Evolutionary conservation across 1,140 invertebrate genomes (phyloP).

Genomic region (Rhagoletis pomonella): DNA sequence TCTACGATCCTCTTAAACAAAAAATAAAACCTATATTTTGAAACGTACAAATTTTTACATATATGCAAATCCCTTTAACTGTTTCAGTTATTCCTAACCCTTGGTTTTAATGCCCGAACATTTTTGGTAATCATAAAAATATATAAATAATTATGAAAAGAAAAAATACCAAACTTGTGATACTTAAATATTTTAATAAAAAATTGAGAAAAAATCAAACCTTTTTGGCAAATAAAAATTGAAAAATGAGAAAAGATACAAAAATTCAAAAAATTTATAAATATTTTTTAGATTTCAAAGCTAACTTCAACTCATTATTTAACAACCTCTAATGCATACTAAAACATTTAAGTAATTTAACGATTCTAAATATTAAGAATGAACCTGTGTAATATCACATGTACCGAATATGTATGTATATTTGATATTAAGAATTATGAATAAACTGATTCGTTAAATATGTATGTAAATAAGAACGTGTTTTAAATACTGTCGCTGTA

Average conservation of each 20-base stretch:
- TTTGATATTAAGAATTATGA: not conserved
- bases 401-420: not conserved
- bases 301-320: not conserved
- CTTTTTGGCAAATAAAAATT: slow-evolving; percentile 45
- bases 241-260: slow-evolving; percentile 12
- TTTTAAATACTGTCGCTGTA: not conserved
- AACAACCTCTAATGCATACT: not conserved
- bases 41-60: no score
- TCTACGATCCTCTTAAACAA: no score
- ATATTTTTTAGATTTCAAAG: not conserved
- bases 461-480: slow-evolving; percentile 14
- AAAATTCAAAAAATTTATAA: not conserved
- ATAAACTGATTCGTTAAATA: not conserved
- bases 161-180: slow-evolving; percentile 49
- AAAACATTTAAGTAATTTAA: not conserved
- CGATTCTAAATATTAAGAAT: slow-evolving; percentile 3
- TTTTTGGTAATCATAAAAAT: slow-evolving; percentile 29
- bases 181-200: slow-evolving; percentile 45
- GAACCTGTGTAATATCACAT: not conserved
- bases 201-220: slow-evolving; percentile 35
- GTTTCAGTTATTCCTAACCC: no score
- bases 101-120: not conserved
- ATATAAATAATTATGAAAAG: slow-evolving; percentile 6
- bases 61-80: no score
- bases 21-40: no score